phyloP scores from a whole-genome alignment of 2,888 invertebrate species.

The Diogma glabrata region DNA sequence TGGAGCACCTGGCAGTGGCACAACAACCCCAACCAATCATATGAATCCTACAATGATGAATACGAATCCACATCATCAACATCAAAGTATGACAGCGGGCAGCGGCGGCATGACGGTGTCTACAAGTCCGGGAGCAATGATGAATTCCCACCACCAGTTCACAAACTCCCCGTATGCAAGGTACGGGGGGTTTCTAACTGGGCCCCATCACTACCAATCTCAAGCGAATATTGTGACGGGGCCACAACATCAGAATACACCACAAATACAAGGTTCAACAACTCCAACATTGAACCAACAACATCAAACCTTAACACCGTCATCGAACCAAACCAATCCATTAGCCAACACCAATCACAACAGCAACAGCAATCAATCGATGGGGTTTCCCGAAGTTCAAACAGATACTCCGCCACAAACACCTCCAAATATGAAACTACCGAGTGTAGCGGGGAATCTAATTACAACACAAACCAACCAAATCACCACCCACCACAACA shows the following conservation, averaged over 20 bases:
- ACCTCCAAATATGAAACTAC: slow-evolving; percentile 86
- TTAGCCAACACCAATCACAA: slow-evolving; percentile 11
- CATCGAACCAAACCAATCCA: slow-evolving; percentile 10
- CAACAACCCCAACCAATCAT: slow-evolving; percentile 22
- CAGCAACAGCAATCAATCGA: slow-evolving; percentile 29
- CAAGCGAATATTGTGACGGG: slow-evolving; percentile 18
- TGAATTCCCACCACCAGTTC: slow-evolving; percentile 4
- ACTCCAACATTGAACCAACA: slow-evolving; percentile 10
- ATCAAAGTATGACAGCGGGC: slow-evolving; percentile 18
- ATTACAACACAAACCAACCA: slow-evolving; percentile 43
- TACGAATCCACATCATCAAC: slow-evolving; percentile 29
- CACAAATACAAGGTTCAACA: slow-evolving; percentile 11
- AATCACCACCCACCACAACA: slow-evolving; percentile 37
- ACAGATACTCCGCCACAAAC: slow-evolving; percentile 87
- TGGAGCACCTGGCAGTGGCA: slow-evolving; percentile 14
- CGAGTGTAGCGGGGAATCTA: slow-evolving; percentile 63
- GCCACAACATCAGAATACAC: slow-evolving; percentile 29
- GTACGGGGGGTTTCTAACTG: slow-evolving; percentile 57
- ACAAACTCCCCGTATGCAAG: slow-evolving; percentile 43
- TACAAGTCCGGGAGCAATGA: not conserved
- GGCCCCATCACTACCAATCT: slow-evolving; percentile 39
- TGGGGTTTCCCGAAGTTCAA: slow-evolving; percentile 77
- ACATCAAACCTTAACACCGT: slow-evolving; percentile 2
- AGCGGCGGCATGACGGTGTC: slow-evolving; percentile 23
- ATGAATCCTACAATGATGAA: slow-evolving; percentile 2